Percentiles rank a stretch among this genome's conserved stretches.
Evolutionary conservation across 2,113 vertebrate species (phyloP).

Genomic region (Sterna hirundo): DNA sequence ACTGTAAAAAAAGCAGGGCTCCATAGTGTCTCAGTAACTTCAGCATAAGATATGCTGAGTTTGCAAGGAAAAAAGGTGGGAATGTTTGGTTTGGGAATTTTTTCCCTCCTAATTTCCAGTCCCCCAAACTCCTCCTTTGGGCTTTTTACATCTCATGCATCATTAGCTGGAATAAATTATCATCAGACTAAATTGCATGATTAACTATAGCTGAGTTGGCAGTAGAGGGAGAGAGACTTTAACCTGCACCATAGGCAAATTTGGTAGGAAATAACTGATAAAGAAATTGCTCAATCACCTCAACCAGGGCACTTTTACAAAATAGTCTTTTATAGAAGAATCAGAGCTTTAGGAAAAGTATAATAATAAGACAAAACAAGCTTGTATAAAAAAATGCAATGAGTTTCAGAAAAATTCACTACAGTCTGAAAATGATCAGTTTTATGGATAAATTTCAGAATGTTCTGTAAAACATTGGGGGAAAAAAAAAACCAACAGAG

Average conservation of each 20-base stretch:
- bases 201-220: not conserved
- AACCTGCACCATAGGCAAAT: not conserved
- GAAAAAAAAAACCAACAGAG: not conserved
- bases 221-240: not conserved
- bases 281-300: not conserved
- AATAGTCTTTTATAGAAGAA: not conserved
- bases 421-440: not conserved
- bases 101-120: not conserved
- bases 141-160: constrained; percentile 11
- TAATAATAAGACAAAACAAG: not conserved
- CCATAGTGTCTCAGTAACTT: constrained; percentile 7
- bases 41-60: constrained; percentile 13
- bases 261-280: not conserved
- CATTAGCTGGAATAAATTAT: constrained; percentile 43
- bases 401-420: not conserved
- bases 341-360: not conserved
- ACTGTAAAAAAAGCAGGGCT: constrained; percentile 1
- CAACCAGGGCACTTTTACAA: not conserved
- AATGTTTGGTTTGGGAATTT: constrained; percentile 23
- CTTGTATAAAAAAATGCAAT: not conserved
- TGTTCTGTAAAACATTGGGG: not conserved
- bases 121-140: not conserved
- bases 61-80: constrained; percentile 17
- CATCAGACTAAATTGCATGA: not conserved
- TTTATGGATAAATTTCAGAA: not conserved